These are phyloP conservation scores for Zootermopsis nevadensis DNA, from an alignment of 2,888 invertebrate species.

Conservation along the genomic window DNA sequence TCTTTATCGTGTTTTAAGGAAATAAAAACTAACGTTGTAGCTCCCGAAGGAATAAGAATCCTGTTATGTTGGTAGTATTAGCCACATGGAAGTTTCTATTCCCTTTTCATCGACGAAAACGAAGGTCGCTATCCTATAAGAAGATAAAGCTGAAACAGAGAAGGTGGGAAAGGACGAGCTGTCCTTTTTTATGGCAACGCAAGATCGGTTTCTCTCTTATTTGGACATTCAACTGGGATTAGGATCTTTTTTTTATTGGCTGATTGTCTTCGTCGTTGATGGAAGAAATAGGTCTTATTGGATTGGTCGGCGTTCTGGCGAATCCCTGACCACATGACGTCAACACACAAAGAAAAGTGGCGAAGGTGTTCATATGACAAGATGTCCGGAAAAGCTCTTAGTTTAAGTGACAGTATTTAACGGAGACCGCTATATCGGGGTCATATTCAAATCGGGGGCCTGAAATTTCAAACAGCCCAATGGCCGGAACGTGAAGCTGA, in stretches of 20 bases:
- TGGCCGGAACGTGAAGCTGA: too few species aligned
- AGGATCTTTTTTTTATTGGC: conserved; percentile 38
- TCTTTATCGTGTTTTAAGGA: background rate
- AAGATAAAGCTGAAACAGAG: conserved; percentile 9
- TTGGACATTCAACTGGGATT: conserved; percentile 35
- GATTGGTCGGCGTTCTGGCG: conserved; percentile 8
- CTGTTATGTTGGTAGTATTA: background rate
- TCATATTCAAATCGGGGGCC: too few species aligned
- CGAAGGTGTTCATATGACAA: background rate
- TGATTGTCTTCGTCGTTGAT: conserved; percentile 9
- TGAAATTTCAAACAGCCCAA: too few species aligned
- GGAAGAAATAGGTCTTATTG: conserved; percentile 16
- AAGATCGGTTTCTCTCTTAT: conserved; percentile 20
- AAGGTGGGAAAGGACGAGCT: conserved; percentile 11
- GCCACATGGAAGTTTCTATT: background rate
- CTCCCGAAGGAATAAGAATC: background rate
- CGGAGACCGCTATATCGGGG: too few species aligned
- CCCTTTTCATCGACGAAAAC: background rate
- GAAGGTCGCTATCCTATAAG: background rate
- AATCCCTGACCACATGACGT: background rate
- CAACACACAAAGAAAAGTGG: background rate
- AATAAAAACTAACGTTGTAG: background rate
- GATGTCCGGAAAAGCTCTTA: background rate
- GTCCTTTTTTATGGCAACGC: conserved; percentile 9
- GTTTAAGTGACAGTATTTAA: background rate